phyloP scores from a whole-genome alignment of 2,888 invertebrate species.

The Empis livida region DNA sequence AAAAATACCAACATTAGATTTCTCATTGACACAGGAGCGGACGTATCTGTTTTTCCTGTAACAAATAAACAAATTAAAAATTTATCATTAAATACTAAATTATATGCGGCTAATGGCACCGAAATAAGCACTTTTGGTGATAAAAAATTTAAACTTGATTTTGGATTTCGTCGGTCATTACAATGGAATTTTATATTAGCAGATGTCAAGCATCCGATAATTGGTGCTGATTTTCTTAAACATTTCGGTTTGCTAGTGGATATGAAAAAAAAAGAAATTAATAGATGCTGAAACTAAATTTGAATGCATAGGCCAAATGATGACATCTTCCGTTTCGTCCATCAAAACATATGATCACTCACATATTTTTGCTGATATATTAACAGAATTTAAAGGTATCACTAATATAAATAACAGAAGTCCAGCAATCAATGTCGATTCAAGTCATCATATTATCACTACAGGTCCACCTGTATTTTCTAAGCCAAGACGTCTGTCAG shows the following conservation, averaged over 20 bases:
- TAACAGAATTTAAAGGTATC: not conserved
- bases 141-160: not conserved
- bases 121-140: constrained; percentile 3
- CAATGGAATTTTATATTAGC: too few species aligned
- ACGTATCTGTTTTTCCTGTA: constrained; percentile 1
- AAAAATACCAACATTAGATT: not conserved
- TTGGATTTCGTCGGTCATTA: not conserved
- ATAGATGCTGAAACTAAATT: not conserved
- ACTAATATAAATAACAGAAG: not conserved
- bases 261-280: constrained; percentile 1
- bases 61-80: not conserved
- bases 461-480: constrained; percentile 7
- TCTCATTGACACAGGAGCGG: constrained; percentile 1
- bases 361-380: not conserved
- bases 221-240: constrained; percentile 6
- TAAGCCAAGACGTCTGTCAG: constrained; percentile 17
- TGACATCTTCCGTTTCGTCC: not conserved
- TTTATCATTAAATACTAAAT: not conserved
- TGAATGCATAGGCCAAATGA: not conserved
- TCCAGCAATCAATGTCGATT: not conserved
- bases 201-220: constrained; percentile 3
- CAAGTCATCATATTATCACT: constrained; percentile 5
- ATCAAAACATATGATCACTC: not conserved
- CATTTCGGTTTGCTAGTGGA: not conserved
- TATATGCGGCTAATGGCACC: constrained; percentile 4